A percentile compares a stretch with the other conserved stretches of the same genome.
Evolutionary conservation across 2,113 vertebrate genomes (phyloP).

Genomic region (Saccopteryx leptura): DNA sequence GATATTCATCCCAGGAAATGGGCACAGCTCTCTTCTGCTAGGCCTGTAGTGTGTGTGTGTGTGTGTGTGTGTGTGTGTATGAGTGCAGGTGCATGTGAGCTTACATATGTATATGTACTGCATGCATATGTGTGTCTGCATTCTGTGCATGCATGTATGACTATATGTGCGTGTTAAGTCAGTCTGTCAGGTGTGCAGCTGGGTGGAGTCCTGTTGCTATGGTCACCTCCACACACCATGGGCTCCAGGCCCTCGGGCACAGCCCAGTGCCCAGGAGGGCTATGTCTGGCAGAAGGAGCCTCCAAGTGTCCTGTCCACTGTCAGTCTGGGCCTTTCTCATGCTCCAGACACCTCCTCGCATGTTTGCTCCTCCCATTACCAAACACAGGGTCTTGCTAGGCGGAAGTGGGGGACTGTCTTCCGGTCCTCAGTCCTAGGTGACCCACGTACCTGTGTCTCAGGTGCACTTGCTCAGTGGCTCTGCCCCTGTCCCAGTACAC

Average conservation of each 20-base stretch:
- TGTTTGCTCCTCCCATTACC: accelerated
- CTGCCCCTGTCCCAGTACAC: background rate
- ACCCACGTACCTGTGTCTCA: background rate
- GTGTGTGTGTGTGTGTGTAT: background rate
- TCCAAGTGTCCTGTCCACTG: background rate
- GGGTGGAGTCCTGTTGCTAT: background rate
- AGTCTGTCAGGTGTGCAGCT: too few species aligned
- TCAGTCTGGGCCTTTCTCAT: background rate
- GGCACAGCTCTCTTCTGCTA: background rate
- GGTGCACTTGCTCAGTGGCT: background rate
- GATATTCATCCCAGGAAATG: background rate
- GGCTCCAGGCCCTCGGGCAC: background rate
- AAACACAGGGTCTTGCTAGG: background rate
- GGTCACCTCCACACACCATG: too few species aligned
- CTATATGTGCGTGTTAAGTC: too few species aligned
- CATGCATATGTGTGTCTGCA: accelerated
- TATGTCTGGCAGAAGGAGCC: background rate
- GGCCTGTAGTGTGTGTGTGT: too few species aligned
- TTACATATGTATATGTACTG: background rate
- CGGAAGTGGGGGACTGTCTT: background rate
- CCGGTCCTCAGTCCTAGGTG: background rate
- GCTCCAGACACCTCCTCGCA: too few species aligned
- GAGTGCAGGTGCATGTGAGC: background rate
- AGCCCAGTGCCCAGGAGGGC: accelerated
- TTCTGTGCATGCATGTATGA: accelerated